These are phyloP conservation scores for Heteractis magnifica DNA, from an alignment of 92 coral and sea anemone genomes.

Conservation along the genomic window DNA sequence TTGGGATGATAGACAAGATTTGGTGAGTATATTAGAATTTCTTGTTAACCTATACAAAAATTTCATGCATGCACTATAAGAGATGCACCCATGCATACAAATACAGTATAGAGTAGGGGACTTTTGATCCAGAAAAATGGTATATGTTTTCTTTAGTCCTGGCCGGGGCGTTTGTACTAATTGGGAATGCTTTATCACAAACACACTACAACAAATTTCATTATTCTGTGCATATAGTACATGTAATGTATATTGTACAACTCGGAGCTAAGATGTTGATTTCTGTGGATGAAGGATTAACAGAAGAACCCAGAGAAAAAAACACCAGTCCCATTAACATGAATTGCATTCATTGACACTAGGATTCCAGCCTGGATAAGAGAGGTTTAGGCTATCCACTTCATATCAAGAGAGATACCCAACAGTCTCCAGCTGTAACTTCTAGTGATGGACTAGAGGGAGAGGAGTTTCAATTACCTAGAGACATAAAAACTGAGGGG, in stretches of 20 bases:
- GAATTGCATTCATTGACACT: not conserved
- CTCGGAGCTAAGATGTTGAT: too few species aligned
- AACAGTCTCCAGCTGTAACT: conserved; percentile 1
- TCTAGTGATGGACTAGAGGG: conserved; percentile 46
- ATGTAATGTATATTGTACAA: too few species aligned
- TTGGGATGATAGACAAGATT: conserved; percentile 23
- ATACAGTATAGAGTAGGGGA: too few species aligned
- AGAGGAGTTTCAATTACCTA: conserved; percentile 44
- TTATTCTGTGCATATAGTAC: too few species aligned
- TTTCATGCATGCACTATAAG: not conserved
- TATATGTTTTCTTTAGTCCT: too few species aligned
- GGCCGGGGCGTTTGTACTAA: not conserved
- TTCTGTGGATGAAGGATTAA: too few species aligned
- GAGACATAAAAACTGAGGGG: conserved; percentile 24
- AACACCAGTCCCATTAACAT: not conserved
- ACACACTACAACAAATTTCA: too few species aligned
- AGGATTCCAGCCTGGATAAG: conserved; percentile 56
- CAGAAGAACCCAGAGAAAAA: too few species aligned
- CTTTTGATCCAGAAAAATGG: too few species aligned
- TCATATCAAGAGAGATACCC: conserved; percentile 12
- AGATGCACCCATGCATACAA: not conserved
- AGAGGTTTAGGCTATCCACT: conserved; percentile 30
- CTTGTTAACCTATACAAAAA: too few species aligned
- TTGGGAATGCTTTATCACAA: too few species aligned
- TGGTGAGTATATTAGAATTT: conserved; percentile 7